phyloP scores from a whole-genome alignment of 2,113 vertebrate species.

The Dissostichus mawsoni region DNA sequence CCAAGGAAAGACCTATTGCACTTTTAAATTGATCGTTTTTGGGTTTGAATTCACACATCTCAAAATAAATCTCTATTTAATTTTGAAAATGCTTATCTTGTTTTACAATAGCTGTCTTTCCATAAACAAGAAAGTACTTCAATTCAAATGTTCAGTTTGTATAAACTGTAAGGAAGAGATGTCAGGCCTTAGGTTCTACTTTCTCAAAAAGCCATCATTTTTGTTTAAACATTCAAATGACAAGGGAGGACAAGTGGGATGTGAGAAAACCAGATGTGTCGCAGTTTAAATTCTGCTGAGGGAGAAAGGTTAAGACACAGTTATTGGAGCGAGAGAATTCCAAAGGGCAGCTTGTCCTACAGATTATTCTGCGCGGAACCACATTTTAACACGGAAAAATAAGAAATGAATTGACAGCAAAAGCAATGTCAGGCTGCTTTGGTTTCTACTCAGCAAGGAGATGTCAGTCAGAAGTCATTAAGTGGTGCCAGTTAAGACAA shows the following conservation, averaged over 20 bases:
- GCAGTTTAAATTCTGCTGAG: neutral
- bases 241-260: neutral
- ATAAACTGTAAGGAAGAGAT: conserved; percentile 21
- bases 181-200: neutral
- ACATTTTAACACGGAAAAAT: neutral
- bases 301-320: neutral
- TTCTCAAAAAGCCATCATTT: conserved; percentile 3
- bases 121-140: neutral
- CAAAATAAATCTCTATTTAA: neutral
- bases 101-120: conserved; percentile 3
- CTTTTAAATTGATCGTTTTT: neutral
- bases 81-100: conserved; percentile 3
- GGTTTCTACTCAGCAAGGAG: neutral
- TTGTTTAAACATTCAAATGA: conserved; percentile 1
- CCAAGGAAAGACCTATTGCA: neutral
- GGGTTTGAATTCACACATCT: neutral
- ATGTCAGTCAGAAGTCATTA: conserved; percentile 34
- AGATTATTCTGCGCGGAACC: neutral
- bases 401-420: conserved; percentile 16
- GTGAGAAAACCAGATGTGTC: neutral
- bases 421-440: conserved; percentile 1
- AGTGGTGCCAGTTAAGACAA: conserved; percentile 23
- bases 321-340: neutral
- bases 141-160: conserved; percentile 30
- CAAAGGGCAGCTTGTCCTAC: neutral